Evolutionary conservation across 2,797 vertebrate species (phyloP).

Genomic region (Avahi laniger): DNA sequence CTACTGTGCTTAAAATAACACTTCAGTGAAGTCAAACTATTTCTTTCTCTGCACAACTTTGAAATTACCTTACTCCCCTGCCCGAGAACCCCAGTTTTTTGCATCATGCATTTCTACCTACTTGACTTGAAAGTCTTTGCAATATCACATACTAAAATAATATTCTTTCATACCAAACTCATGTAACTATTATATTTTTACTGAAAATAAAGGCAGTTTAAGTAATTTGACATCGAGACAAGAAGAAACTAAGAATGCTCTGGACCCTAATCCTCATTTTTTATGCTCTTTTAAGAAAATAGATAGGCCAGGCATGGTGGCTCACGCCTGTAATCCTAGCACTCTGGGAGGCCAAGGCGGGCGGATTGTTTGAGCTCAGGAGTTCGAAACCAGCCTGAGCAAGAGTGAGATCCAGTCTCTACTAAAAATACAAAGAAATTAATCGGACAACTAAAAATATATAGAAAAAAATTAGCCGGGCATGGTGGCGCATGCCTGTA

Average conservation of each 20-base stretch:
- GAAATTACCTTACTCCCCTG: neutral
- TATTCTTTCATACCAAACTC: neutral
- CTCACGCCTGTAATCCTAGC: too few relatives aligned
- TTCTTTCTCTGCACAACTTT: neutral
- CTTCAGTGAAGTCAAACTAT: slow-evolving; percentile 4
- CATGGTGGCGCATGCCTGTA: too few relatives aligned
- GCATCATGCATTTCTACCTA: neutral
- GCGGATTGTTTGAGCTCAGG: too few relatives aligned
- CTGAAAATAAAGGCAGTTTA: neutral
- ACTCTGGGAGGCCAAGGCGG: too few relatives aligned
- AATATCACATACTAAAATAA: neutral
- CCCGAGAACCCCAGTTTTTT: neutral
- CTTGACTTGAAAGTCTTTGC: neutral
- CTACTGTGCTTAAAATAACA: slow-evolving; percentile 29
- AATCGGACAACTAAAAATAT: too few relatives aligned
- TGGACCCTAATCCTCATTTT: neutral
- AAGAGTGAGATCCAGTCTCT: too few relatives aligned
- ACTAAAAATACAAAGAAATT: too few relatives aligned
- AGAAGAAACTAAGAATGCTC: neutral
- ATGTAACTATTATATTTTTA: neutral
- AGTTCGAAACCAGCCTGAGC: too few relatives aligned
- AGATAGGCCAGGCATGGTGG: too few relatives aligned
- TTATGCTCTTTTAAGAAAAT: neutral
- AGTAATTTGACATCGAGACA: neutral
- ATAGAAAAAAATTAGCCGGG: too few relatives aligned